Evolutionary conservation across 1,140 invertebrate genomes (phyloP).

Genomic region (Helicorthomorpha holstii): DNA sequence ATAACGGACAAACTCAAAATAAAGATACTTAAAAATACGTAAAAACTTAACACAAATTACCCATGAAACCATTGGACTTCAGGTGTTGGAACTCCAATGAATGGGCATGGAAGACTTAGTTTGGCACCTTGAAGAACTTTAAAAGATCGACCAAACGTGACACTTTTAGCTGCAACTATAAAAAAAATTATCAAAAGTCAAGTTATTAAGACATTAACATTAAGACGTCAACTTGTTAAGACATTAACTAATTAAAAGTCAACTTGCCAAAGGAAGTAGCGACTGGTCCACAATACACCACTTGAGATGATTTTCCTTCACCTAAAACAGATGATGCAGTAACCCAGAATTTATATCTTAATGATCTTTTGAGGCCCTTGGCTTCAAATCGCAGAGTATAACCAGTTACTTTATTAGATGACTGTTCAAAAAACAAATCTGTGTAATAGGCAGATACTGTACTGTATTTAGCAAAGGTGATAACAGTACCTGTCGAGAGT

Average conservation of each 20-base stretch:
- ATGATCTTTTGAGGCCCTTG: neutral
- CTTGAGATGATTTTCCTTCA: constrained; percentile 15
- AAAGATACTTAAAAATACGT: too few relatives aligned
- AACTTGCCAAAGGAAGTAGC: neutral
- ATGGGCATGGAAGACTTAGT: constrained; percentile 62
- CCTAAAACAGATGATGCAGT: constrained; percentile 20
- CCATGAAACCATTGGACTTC: constrained; percentile 52
- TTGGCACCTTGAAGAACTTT: neutral
- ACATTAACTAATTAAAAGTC: neutral
- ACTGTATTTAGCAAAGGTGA: neutral
- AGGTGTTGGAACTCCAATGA: constrained; percentile 72
- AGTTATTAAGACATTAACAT: too few relatives aligned
- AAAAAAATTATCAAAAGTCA: too few relatives aligned
- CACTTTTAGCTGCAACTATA: neutral
- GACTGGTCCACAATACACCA: neutral
- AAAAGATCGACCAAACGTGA: neutral
- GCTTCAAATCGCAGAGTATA: neutral
- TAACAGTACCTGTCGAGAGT: neutral
- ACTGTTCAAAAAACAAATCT: neutral
- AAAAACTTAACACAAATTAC: neutral
- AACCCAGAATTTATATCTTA: constrained; percentile 33
- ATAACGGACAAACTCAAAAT: too few relatives aligned
- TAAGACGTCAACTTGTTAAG: too few relatives aligned
- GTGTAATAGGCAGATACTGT: neutral
- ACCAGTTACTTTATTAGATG: neutral